These are phyloP conservation scores for Pygoscelis antarcticus DNA, from an alignment of 2,113 vertebrate genomes.

Conservation along the genomic window DNA sequence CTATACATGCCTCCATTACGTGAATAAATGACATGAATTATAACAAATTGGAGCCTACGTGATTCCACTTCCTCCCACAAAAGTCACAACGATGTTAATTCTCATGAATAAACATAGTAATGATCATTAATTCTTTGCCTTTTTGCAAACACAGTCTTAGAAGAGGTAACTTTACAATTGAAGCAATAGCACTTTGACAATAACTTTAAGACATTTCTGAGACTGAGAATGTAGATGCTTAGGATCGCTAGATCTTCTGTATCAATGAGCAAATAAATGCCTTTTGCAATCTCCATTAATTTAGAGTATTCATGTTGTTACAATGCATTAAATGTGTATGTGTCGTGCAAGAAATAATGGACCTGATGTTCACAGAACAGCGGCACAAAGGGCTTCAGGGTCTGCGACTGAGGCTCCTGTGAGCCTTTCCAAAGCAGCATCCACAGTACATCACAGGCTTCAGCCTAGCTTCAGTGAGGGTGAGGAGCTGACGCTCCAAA, in stretches of 20 bases:
- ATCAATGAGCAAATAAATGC: background rate
- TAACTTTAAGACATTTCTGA: background rate
- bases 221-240: background rate
- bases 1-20: fast-evolving
- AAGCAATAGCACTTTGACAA: background rate
- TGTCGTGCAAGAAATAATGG: background rate
- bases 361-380: background rate
- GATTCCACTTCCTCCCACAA: background rate
- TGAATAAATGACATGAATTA: background rate
- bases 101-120: background rate
- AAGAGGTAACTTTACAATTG: background rate
- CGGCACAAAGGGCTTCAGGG: background rate
- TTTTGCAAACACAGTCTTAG: background rate
- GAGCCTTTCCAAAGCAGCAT: background rate
- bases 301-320: background rate
- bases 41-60: background rate
- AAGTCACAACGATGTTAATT: background rate
- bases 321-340: background rate
- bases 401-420: background rate
- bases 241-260: background rate
- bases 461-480: background rate
- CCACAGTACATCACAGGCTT: background rate
- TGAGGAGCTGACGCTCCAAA: background rate
- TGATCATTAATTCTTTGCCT: background rate
- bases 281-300: background rate